These are phyloP conservation scores for Sterna hirundo DNA, from an alignment of 2,113 vertebrate species.

Conservation along the genomic window DNA sequence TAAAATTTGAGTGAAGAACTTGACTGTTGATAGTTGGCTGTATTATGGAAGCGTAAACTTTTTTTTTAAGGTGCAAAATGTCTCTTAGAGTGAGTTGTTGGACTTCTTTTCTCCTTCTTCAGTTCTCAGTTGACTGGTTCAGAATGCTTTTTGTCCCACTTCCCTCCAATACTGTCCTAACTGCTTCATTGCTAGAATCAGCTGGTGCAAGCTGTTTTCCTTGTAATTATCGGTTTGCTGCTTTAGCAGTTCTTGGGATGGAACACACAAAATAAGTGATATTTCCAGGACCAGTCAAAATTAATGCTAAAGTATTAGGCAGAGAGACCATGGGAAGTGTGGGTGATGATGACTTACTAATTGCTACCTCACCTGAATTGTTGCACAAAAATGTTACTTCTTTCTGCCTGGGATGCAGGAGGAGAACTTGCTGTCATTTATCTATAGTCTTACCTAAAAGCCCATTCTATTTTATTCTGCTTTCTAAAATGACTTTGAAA, in stretches of 20 bases:
- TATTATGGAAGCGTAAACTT: neutral
- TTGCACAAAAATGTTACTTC: neutral
- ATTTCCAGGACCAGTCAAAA: neutral
- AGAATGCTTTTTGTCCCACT: neutral
- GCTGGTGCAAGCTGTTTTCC: neutral
- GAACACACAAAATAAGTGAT: neutral
- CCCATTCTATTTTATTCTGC: neutral
- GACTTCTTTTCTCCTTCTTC: neutral
- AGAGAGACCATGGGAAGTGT: neutral
- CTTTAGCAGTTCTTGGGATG: neutral
- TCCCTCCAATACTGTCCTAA: neutral
- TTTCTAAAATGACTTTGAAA: neutral
- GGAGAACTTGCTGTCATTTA: neutral
- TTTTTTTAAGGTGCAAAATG: neutral
- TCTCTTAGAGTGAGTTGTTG: neutral
- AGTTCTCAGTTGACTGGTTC: neutral
- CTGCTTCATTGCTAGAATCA: neutral
- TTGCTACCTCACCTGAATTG: neutral
- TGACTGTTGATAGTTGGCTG: neutral
- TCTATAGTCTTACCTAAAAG: neutral
- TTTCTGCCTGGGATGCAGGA: neutral
- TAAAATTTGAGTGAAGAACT: neutral
- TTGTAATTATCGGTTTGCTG: neutral
- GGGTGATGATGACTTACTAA: neutral
- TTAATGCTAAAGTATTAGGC: neutral